phyloP scores from a whole-genome alignment of 2,797 vertebrate genomes.

The Gallinago solitaria region DNA sequence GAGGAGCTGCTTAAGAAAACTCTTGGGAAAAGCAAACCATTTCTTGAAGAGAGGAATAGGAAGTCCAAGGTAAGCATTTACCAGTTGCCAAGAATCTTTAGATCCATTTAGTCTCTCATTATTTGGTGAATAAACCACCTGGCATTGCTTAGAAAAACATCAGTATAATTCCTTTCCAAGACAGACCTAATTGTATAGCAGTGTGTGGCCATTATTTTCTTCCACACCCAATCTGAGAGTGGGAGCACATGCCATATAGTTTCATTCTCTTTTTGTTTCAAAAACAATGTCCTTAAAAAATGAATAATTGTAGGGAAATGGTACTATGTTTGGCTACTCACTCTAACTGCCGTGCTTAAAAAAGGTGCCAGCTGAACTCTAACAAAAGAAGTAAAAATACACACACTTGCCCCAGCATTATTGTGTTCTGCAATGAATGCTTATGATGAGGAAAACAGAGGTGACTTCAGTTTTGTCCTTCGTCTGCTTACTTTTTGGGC shows the following conservation, averaged over 20 bases:
- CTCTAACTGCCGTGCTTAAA: neutral
- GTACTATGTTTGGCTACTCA: neutral
- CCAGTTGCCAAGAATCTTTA: conserved; percentile 5
- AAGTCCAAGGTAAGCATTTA: conserved; percentile 39
- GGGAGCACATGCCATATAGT: neutral
- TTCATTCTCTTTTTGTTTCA: neutral
- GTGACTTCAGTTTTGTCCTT: neutral
- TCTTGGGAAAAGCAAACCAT: neutral
- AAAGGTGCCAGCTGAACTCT: neutral
- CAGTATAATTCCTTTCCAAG: conserved; percentile 10
- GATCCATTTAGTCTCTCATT: conserved; percentile 49
- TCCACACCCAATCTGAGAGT: neutral
- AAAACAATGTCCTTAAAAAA: conserved; percentile 5
- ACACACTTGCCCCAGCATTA: neutral
- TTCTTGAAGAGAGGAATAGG: neutral
- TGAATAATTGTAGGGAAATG: neutral
- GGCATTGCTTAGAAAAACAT: conserved; percentile 27
- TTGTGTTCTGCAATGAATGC: neutral
- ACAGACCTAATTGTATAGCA: neutral
- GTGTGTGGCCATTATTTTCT: neutral
- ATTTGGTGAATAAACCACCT: conserved; percentile 45
- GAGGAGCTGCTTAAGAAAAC: conserved; percentile 38
- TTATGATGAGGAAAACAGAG: conserved; percentile 14
- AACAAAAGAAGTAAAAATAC: conserved; percentile 23
- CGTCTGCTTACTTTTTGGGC: neutral